phyloP scores from a whole-genome alignment of 2,888 invertebrate genomes.

The Ypsolopha scabrella region DNA sequence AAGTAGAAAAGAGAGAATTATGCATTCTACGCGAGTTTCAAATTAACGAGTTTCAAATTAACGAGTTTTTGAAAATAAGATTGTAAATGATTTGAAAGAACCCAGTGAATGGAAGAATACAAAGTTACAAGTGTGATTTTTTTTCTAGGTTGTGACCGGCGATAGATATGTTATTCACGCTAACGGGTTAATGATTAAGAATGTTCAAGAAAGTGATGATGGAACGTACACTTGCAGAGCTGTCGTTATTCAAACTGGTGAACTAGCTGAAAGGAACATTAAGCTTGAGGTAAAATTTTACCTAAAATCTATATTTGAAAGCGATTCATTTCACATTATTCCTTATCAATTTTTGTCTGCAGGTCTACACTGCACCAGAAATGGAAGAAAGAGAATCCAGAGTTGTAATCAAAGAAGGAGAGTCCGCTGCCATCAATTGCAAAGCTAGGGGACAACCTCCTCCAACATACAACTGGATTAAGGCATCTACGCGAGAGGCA shows the following conservation, averaged over 20 bases:
- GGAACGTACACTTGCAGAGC: constrained; percentile 90
- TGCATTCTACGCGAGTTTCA: neutral
- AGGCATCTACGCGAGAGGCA: constrained; percentile 75
- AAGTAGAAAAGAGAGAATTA: constrained; percentile 1
- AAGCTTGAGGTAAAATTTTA: constrained; percentile 75
- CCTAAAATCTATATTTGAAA: neutral
- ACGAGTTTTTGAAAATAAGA: too few species aligned
- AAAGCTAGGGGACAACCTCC: constrained; percentile 86
- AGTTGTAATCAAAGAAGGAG: constrained; percentile 83
- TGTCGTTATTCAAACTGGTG: constrained; percentile 85
- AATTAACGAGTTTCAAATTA: too few species aligned
- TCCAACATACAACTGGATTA: constrained; percentile 88
- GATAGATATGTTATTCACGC: constrained; percentile 80
- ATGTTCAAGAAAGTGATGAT: constrained; percentile 85
- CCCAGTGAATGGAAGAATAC: neutral
- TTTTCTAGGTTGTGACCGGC: constrained; percentile 73
- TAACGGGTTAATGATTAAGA: constrained; percentile 81
- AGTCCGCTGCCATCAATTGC: constrained; percentile 80
- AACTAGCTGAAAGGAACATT: constrained; percentile 81
- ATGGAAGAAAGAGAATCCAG: constrained; percentile 73
- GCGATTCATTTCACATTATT: neutral
- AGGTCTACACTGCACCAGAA: constrained; percentile 82
- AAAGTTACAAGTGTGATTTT: neutral
- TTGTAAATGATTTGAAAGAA: too few species aligned
- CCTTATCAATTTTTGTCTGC: neutral